Conservation (phyloP, 2,888 invertebrate species). For the Ditylenchus weischeri region DNA sequence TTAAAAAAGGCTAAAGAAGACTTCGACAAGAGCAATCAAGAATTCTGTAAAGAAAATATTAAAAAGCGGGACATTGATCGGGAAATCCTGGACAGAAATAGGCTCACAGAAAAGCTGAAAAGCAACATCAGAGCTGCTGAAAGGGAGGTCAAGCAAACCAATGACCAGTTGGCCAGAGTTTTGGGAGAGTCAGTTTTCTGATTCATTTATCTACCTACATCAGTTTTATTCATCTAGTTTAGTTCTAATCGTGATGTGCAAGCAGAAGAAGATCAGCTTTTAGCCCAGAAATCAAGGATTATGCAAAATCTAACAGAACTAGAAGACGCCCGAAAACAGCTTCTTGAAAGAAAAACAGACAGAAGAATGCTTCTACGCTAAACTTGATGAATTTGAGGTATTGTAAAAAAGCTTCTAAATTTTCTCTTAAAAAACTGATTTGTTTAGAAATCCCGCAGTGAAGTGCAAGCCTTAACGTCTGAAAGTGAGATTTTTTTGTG, state of each 20-base stretch:
- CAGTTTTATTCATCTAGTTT: background rate
- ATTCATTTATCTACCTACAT: conserved; percentile 14
- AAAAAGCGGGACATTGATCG: background rate
- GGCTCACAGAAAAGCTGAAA: background rate
- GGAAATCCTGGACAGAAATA: conserved; percentile 14
- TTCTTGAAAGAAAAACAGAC: too few relatives aligned
- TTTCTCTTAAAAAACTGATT: too few relatives aligned
- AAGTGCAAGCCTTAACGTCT: too few relatives aligned
- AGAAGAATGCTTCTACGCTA: too few relatives aligned
- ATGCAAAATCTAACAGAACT: background rate
- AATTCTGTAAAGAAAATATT: too few relatives aligned
- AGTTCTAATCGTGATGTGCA: conserved; percentile 21
- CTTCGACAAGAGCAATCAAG: too few relatives aligned
- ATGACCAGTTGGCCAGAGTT: conserved; percentile 9
- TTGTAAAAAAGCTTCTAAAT: too few relatives aligned
- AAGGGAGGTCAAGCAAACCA: background rate
- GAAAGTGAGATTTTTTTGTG: too few relatives aligned
- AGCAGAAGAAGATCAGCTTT: conserved; percentile 10
- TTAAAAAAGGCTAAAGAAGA: too few relatives aligned
- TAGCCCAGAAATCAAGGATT: background rate
- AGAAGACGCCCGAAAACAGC: too few relatives aligned
- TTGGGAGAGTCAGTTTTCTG: conserved; percentile 13
- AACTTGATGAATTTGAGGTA: too few relatives aligned
- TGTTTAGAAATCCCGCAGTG: too few relatives aligned
- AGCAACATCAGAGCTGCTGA: background rate